Evolutionary conservation across 2,113 vertebrate species (phyloP), one percentile per base, ranked within the genome.

Genomic region (Gymnarchus niloticus): DNA sequence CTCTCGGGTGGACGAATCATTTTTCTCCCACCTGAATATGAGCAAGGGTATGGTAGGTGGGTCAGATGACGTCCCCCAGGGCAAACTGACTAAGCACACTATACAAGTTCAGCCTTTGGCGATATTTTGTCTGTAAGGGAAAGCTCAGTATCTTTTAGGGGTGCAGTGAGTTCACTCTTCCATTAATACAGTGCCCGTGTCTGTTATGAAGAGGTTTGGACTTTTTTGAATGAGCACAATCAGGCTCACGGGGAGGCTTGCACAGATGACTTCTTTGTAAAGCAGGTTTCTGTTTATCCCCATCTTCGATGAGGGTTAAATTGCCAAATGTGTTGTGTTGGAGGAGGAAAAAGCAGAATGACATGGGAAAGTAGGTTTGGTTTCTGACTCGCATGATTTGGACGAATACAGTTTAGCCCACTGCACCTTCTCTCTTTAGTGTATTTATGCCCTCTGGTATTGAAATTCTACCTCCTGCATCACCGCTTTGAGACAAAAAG

Each of bases 21-120:
- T 80, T 89, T 73, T 41, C 90, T 92, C 92, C 91, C 84, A 88
- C 17, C 86, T 88, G 84, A 65, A 84, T 33, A 56, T 51, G 65
- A 87, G 87, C 86, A 86, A 89, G 92, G 92, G 91, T 91, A 91
- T 92, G 91, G 92, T 83, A 87, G 88, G 84, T 44, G 1, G 57
- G 21, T 61, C 57, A 25, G 21, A 9, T 19, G 3, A 14, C 44
- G 23, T 48, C 78, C 23, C 49, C 44, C n/a, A 19, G 9, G 10
- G n/a, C 14, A 54, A 7, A 28, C 51, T 8, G 6, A 19, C 80
- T 51, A 19, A 48, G 46, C 5, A 14, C 48, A 8, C 25, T 54
- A 17, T 33, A 49, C 23, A 49, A 5, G 2, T 12, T 28, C 51
- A 5, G 44, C 77, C 23, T 81, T 54, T 54, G 49, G 51, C 52